phyloP scores from a whole-genome alignment of 2,888 invertebrate species.

The Alloscopus bannaensis region DNA sequence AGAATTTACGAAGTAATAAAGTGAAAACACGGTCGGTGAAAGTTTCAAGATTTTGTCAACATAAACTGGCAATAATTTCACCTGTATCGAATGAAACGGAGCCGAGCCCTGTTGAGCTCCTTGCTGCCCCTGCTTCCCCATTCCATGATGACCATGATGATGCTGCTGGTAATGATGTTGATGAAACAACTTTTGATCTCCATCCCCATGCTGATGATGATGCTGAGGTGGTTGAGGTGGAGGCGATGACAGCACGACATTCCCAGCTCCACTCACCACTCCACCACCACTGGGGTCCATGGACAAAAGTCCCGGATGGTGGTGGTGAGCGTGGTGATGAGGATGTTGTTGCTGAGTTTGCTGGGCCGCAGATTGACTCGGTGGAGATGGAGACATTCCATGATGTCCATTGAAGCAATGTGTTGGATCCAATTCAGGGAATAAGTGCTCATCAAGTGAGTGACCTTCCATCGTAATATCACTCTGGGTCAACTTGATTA shows the following conservation, averaged over 20 bases:
- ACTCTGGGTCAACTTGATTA: slow-evolving; percentile 59
- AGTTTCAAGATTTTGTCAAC: not conserved
- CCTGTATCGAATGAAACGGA: slow-evolving; percentile 73
- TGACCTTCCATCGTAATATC: slow-evolving; percentile 73
- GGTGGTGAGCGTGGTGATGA: slow-evolving; percentile 63
- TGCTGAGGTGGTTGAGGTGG: slow-evolving; percentile 60
- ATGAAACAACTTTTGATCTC: slow-evolving; percentile 46
- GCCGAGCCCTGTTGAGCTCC: slow-evolving; percentile 38
- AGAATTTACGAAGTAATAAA: not conserved
- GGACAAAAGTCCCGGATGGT: slow-evolving; percentile 59
- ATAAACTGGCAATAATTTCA: slow-evolving; percentile 25
- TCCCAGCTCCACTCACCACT: slow-evolving; percentile 19
- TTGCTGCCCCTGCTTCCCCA: slow-evolving; percentile 43
- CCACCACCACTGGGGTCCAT: slow-evolving; percentile 57
- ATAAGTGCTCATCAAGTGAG: slow-evolving; percentile 73
- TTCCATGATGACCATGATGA: slow-evolving; percentile 39
- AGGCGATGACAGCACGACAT: slow-evolving; percentile 36
- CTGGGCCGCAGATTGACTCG: slow-evolving; percentile 41
- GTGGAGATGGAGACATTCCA: slow-evolving; percentile 48
- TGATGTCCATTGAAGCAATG: slow-evolving; percentile 73
- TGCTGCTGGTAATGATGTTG: slow-evolving; percentile 55
- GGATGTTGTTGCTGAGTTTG: slow-evolving; percentile 63
- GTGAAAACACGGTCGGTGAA: not conserved
- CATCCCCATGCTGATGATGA: slow-evolving; percentile 55
- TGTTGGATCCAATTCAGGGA: slow-evolving; percentile 73